A percentile compares a stretch with the other conserved stretches of the same genome.
These are phyloP conservation scores for Synergus gifuensis DNA, from an alignment of 2,888 invertebrate species.

Conservation along the genomic window DNA sequence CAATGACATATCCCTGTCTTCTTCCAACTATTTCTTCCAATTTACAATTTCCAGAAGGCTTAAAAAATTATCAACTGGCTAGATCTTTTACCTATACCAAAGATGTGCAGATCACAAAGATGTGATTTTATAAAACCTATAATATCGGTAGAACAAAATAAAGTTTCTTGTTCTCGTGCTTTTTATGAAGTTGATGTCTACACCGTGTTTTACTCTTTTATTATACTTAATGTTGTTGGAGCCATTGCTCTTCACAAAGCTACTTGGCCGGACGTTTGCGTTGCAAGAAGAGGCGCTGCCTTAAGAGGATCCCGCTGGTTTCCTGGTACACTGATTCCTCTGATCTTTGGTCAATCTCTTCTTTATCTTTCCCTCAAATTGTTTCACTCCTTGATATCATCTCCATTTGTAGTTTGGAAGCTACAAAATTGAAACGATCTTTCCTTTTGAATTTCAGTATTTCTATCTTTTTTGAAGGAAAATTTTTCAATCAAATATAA, in stretches of 20 bases:
- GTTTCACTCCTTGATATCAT: conserved; percentile 15
- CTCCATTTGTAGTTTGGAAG: not conserved
- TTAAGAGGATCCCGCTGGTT: conserved; percentile 66
- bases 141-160: not conserved
- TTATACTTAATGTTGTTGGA: not conserved
- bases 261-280: not conserved
- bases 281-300: conserved; percentile 57
- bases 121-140: too few species aligned
- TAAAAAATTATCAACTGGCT: too few species aligned
- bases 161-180: not conserved
- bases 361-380: conserved; percentile 28
- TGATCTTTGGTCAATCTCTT: conserved; percentile 28
- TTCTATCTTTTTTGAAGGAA: too few species aligned
- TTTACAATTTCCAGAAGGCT: too few species aligned
- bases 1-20: too few species aligned
- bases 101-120: too few species aligned
- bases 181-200: conserved; percentile 21
- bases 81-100: too few species aligned
- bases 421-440: not conserved
- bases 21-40: too few species aligned
- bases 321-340: conserved; percentile 53
- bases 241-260: conserved; percentile 12
- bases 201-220: not conserved
- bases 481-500: too few species aligned
- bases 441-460: too few species aligned